These are phyloP conservation scores for Sarcophaga caerulescens DNA, from an alignment of 2,888 invertebrate species.

Conservation along the genomic window DNA sequence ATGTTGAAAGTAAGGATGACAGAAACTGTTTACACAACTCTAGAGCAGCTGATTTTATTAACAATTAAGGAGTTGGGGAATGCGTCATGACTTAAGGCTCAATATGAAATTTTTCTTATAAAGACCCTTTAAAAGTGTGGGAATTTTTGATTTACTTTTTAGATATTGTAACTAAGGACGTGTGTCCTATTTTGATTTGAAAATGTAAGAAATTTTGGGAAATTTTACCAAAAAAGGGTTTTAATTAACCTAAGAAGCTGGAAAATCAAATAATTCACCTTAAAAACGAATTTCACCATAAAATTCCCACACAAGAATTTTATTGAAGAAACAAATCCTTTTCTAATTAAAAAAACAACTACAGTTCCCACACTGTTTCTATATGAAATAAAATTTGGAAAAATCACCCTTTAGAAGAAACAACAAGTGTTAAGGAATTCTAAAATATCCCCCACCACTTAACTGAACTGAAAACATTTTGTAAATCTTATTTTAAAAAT, in stretches of 20 bases:
- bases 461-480: not conserved
- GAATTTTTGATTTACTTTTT: conserved; percentile 9
- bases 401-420: not conserved
- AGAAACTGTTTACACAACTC: not conserved
- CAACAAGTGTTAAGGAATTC: not conserved
- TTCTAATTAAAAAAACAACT: not conserved
- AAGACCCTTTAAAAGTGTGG: conserved; percentile 30
- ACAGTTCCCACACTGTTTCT: conserved; percentile 19
- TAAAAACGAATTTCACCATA: not conserved
- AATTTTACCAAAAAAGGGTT: not conserved
- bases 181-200: not conserved
- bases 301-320: too few relatives aligned
- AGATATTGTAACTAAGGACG: not conserved
- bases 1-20: conserved; percentile 20
- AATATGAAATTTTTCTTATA: conserved; percentile 19
- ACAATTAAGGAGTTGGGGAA: not conserved
- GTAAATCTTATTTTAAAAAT: not conserved
- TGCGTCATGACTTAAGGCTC: not conserved
- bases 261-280: not conserved
- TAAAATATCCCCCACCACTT: not conserved
- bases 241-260: too few relatives aligned
- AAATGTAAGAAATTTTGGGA: not conserved
- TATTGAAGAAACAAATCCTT: conserved; percentile 3
- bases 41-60: conserved; percentile 11
- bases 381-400: not conserved